These are phyloP conservation scores for Arctopsyche grandis DNA, from an alignment of 1,140 invertebrate genomes.

Conservation along the genomic window DNA sequence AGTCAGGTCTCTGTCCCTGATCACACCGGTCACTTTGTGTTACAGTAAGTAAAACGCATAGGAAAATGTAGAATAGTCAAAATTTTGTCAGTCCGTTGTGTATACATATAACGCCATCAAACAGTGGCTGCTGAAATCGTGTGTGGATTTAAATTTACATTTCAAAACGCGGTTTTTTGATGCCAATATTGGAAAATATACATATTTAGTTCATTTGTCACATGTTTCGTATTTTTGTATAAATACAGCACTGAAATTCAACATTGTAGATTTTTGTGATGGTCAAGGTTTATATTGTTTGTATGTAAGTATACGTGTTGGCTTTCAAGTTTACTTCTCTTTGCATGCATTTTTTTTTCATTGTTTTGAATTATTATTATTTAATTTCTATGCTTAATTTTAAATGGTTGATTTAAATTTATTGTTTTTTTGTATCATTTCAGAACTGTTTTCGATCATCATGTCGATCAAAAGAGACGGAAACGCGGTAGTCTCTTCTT, in stretches of 20 bases:
- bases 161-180: too few relatives aligned
- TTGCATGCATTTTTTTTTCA: slow-evolving; percentile 22
- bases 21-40: slow-evolving; percentile 34
- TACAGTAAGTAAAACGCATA: slow-evolving; percentile 50
- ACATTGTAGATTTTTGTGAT: not conserved
- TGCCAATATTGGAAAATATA: too few relatives aligned
- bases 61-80: slow-evolving; percentile 8
- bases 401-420: not conserved
- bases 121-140: not conserved
- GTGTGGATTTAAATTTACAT: too few relatives aligned
- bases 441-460: slow-evolving; percentile 79
- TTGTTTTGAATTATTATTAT: not conserved
- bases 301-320: not conserved
- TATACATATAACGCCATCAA: not conserved
- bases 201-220: too few relatives aligned
- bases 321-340: not conserved
- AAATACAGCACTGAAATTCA: too few relatives aligned
- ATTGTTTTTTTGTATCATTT: slow-evolving; percentile 52
- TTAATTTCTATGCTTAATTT: not conserved
- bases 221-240: too few relatives aligned
- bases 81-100: not conserved
- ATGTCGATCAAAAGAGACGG: slow-evolving; percentile 79
- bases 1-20: slow-evolving; percentile 36
- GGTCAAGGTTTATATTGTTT: not conserved
- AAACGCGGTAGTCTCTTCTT: slow-evolving; percentile 91